Evolutionary conservation across 2,113 vertebrate species (phyloP).

Genomic region (Piliocolobus tephrosceles): DNA sequence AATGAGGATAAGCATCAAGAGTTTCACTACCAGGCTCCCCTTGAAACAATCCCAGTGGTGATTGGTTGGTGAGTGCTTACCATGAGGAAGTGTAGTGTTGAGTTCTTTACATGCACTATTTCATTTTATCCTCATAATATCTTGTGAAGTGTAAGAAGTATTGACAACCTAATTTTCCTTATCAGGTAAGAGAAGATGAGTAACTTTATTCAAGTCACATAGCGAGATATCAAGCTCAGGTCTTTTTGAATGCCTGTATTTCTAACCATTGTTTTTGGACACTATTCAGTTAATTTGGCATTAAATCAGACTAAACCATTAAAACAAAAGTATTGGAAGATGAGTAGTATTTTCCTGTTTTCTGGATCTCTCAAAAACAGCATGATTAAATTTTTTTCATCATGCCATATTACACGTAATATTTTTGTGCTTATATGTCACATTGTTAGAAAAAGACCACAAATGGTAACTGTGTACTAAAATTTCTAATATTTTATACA

Average conservation of each 20-base stretch:
- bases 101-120: neutral
- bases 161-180: neutral
- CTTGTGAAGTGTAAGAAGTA: neutral
- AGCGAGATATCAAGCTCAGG: neutral
- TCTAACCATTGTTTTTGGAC: neutral
- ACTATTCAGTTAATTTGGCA: neutral
- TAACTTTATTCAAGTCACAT: neutral
- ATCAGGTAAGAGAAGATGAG: neutral
- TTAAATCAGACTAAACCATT: neutral
- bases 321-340: neutral
- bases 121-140: neutral
- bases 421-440: neutral
- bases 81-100: neutral
- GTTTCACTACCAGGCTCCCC: neutral
- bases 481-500: neutral
- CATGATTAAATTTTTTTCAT: neutral
- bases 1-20: neutral
- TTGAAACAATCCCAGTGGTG: neutral
- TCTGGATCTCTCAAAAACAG: neutral
- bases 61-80: neutral
- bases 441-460: neutral
- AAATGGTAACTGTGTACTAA: neutral
- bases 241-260: neutral
- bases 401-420: neutral
- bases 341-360: neutral